Base-by-base conservation (phyloP, 2,113 vertebrate species). In the Pluvialis apricaria region DNA sequence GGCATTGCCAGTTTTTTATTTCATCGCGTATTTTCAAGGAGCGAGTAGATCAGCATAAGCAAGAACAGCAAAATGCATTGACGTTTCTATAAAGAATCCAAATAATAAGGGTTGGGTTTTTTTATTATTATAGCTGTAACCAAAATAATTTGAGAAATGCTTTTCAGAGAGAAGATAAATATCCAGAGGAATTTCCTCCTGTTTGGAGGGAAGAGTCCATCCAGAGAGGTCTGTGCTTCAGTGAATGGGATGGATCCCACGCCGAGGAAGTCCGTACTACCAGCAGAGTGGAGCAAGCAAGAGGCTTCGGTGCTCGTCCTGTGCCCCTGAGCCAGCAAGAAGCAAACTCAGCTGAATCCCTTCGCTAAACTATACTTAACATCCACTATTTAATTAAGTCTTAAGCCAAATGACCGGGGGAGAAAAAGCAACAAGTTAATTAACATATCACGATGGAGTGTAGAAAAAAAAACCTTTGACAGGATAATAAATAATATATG, bases 231-330 rank as follows among this genome's bases (percentile, higher is more conserved):
- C 15, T 1, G 3, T 15, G 25, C 22, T 18, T 19, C 47, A 54
- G 45, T 3, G 36, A n/a, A 28, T 1, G 11, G 18, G 25, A 49
- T 49, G 68, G 38, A 65, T n/a, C 60, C 68, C 60, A 24, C 42
- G 31, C 5, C 57, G 32, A 8, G 5, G 49, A 14, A 42, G 8
- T 6, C 16, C 2, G 1, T n/a, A 11, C 32, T 25, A 5, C 52
- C 36, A 22, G 13, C 49, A 13, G 0, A 22, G 11, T 2, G 2
- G 26, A 40, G 36, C 0, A 3, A 90, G 51, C 26, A 40, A 36
- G 24, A 5, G 1, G 51, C 51, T 60, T 31, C 4, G 4, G 26
- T 2, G 6, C 15, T 38, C 40, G 15, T 5, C 29, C 66, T 10
- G 24, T 7, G 6, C 29, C 51, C 40, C 57, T 49, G 14, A 82